phyloP scores from a whole-genome alignment of 2,888 invertebrate species.

The Spisula subtruncata region DNA sequence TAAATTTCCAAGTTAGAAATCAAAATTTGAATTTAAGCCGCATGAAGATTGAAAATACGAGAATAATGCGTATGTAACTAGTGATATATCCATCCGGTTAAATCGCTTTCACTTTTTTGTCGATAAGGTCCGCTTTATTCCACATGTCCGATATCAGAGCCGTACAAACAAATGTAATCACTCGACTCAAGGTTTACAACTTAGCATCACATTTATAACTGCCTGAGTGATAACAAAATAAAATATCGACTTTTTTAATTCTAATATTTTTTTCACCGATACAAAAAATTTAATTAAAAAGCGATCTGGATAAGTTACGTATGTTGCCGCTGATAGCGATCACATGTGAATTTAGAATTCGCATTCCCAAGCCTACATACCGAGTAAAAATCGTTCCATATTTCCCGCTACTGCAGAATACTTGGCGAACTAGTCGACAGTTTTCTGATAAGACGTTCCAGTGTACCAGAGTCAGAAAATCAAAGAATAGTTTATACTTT shows the following conservation, averaged over 20 bases:
- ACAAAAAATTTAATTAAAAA: conserved; percentile 23
- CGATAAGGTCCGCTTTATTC: conserved; percentile 21
- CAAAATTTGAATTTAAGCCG: conserved; percentile 9
- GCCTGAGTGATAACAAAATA: not conserved
- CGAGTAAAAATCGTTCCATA: not conserved
- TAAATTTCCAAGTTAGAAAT: not conserved
- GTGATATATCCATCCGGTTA: not conserved
- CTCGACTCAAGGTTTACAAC: not conserved
- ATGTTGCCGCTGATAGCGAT: not conserved
- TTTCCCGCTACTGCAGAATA: not conserved
- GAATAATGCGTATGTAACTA: not conserved
- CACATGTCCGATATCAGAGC: not conserved
- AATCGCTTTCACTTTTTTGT: not conserved
- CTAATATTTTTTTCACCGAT: conserved; percentile 6
- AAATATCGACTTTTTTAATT: not conserved
- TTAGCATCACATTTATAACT: not conserved
- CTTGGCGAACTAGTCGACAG: not conserved
- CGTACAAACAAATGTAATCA: not conserved
- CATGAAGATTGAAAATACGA: not conserved
- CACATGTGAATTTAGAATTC: not conserved
- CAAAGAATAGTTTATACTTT: not conserved
- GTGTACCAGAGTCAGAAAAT: not conserved
- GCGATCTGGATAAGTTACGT: not conserved
- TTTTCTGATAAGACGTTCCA: not conserved
- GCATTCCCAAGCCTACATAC: not conserved